Evolutionary conservation across 1,140 invertebrate species (phyloP).

Genomic region (Microplitis demolitor): DNA sequence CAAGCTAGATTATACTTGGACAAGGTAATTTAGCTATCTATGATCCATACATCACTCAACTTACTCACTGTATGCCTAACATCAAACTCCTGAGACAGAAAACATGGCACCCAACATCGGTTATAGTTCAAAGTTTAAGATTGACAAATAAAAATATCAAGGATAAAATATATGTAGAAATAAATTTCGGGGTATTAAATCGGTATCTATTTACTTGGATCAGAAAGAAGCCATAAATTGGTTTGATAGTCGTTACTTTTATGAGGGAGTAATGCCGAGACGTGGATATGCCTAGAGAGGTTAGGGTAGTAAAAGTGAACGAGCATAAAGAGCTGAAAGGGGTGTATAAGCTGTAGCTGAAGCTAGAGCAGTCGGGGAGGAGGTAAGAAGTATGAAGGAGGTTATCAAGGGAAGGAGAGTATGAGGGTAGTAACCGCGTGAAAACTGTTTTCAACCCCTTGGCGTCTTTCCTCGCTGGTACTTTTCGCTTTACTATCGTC

Average conservation of each 20-base stretch:
- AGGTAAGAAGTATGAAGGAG: not conserved
- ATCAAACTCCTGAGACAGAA: too few species aligned
- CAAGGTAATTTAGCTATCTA: constrained; percentile 46
- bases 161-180: not conserved
- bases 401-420: not conserved
- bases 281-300: too few species aligned
- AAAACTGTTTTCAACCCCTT: constrained; percentile 38
- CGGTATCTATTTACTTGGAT: constrained; percentile 14
- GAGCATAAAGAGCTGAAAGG: too few species aligned
- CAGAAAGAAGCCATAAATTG: constrained; percentile 7
- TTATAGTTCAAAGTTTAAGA: not conserved
- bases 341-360: too few species aligned
- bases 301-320: too few species aligned
- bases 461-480: not conserved
- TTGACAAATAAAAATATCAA: not conserved
- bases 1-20: constrained; percentile 45
- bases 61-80: not conserved
- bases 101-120: too few species aligned
- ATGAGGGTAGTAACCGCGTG: constrained; percentile 24
- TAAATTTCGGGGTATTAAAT: not conserved
- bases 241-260: constrained; percentile 10
- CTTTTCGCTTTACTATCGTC: not conserved
- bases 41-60: constrained; percentile 31
- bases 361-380: not conserved
- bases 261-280: constrained; percentile 1